phyloP scores from a whole-genome alignment of 2,888 invertebrate species.

The Cataglyphis rosenhaueri region DNA sequence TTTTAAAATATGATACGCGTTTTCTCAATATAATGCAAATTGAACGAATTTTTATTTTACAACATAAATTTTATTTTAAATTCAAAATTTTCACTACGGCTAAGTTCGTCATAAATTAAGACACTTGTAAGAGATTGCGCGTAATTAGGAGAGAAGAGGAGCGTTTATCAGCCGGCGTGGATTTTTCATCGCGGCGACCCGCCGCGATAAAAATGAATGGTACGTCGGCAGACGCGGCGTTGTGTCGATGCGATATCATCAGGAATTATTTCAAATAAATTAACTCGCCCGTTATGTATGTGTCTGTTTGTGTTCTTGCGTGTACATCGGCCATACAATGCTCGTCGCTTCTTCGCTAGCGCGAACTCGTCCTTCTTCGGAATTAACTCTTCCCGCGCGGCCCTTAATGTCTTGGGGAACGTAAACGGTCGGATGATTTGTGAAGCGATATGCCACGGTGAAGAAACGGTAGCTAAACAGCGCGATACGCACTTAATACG shows the following conservation, averaged over 20 bases:
- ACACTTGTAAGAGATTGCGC: constrained; percentile 17
- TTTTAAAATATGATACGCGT: background rate
- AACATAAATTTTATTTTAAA: background rate
- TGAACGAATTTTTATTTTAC: background rate
- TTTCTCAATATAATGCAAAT: background rate
- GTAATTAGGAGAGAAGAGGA: constrained; percentile 44
- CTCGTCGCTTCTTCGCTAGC: constrained; percentile 15
- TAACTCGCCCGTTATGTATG: constrained; percentile 7
- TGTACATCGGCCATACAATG: background rate
- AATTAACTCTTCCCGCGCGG: constrained; percentile 30
- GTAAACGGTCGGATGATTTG: constrained; percentile 47
- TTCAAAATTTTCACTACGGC: background rate
- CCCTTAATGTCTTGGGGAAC: constrained; percentile 35
- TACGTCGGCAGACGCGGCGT: constrained; percentile 27
- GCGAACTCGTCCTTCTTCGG: constrained; percentile 37
- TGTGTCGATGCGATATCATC: constrained; percentile 32
- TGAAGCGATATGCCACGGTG: constrained; percentile 23
- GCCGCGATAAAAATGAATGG: constrained; percentile 40
- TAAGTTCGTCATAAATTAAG: constrained; percentile 12
- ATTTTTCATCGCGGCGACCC: constrained; percentile 50
- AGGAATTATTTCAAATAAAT: constrained; percentile 45
- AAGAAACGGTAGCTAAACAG: constrained; percentile 39
- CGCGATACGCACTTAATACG: constrained; percentile 13
- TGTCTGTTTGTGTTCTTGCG: background rate
- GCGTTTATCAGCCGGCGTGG: constrained; percentile 30